Evolutionary conservation across 2,888 invertebrate species (phyloP), one percentile per base, ranked within the genome.

Genomic region (Mythimna ferrago): DNA sequence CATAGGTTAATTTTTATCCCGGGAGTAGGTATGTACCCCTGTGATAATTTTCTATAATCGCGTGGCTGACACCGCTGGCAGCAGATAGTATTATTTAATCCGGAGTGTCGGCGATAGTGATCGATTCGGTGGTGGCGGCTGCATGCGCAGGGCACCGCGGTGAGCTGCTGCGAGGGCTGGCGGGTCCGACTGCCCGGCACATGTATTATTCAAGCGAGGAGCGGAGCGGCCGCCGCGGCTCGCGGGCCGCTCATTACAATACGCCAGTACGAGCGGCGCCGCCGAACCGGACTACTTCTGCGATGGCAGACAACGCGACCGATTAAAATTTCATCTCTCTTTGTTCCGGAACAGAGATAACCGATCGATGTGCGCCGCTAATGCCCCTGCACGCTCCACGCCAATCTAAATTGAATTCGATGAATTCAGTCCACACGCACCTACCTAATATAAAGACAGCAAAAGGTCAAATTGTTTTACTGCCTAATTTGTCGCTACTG

Each of bases 271-370:
- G 77, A 69, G 74, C 61, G 80, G 73, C 77, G 72, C 72, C 72
- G 65, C 54, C 64, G 57, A 63, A 92, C 83, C 92, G 92, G 88
- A 88, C 88, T 92, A 92, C 92, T 93, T 93, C 92, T 88, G 87
- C 90, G 90, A 91, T 89, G 89, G 91, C 90, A 93, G 93, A 93
- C 93, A 91, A 92, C 91, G 91, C 91, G 91, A 92, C 92, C 94
- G 93, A 95, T 96, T 95, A 96, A 95, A 96, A 93, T 95, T 96
- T 96, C 95, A 96, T 94, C 91, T 91, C 94, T 93, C 93, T 94
- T 94, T 94, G 95, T 95, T 92, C 92, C 89, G 88, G 85, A 91
- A 89, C 91, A 90, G 90, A 91, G 93, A 93, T 93, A 93, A 90
- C 92, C 89, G 94, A 94, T 94, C 94, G 93, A 94, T 94, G 89